phyloP scores from a whole-genome alignment of 2,113 vertebrate genomes.

The Amazona vittata region DNA sequence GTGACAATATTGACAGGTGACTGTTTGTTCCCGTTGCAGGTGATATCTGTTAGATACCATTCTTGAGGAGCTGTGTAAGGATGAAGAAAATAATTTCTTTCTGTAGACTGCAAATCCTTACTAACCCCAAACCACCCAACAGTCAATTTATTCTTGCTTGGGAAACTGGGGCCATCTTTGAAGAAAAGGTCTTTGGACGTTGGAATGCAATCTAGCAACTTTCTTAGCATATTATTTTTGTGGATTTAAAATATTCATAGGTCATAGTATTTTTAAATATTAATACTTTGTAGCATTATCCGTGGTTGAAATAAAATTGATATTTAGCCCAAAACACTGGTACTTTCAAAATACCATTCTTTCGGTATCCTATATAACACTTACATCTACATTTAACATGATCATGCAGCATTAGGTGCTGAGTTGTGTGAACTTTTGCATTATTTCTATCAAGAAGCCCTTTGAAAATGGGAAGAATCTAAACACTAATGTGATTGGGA shows the following conservation, averaged over 20 bases:
- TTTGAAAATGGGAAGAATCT: neutral
- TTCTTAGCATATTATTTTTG: neutral
- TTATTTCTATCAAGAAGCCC: neutral
- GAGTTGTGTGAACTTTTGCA: neutral
- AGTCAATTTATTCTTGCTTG: neutral
- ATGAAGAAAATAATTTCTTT: neutral
- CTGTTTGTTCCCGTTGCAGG: slow-evolving; percentile 75
- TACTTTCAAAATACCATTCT: neutral
- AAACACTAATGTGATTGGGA: neutral
- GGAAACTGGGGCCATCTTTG: neutral
- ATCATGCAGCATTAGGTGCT: neutral
- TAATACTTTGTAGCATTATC: neutral
- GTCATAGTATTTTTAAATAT: neutral
- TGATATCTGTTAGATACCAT: slow-evolving; percentile 57
- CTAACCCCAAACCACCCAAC: neutral
- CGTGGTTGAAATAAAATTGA: neutral
- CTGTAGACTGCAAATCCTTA: neutral
- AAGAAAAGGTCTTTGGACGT: neutral
- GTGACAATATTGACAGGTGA: slow-evolving; percentile 89
- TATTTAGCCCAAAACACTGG: neutral
- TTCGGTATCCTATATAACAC: neutral
- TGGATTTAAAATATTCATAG: neutral
- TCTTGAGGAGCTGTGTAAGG: slow-evolving; percentile 70
- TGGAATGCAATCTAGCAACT: neutral
- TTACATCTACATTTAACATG: fast-evolving